Percentiles rank a stretch among this genome's conserved stretches.
phyloP scores from a whole-genome alignment of 2,888 invertebrate genomes.

The Entomobrya proxima region DNA sequence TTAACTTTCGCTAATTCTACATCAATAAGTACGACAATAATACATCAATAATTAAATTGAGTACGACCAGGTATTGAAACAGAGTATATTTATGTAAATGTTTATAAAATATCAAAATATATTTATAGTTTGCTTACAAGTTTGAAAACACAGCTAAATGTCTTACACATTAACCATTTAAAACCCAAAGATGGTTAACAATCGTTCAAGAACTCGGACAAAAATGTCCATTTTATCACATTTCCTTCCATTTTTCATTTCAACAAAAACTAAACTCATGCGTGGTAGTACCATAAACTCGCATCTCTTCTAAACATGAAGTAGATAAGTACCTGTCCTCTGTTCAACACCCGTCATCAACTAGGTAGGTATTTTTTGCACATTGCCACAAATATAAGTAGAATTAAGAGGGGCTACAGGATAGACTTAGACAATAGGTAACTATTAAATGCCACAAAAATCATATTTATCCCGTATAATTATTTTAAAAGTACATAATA shows the following conservation, averaged over 20 bases:
- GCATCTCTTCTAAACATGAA: neutral
- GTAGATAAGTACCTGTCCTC: too few species aligned
- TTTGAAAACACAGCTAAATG: too few species aligned
- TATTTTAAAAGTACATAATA: neutral
- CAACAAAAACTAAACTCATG: conserved; percentile 12
- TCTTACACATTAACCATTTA: too few species aligned
- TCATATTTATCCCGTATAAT: neutral
- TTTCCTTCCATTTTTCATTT: conserved; percentile 31
- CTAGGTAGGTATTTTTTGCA: too few species aligned
- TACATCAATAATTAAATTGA: neutral
- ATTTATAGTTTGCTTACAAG: neutral
- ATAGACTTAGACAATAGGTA: neutral
- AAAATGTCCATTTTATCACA: conserved; percentile 21
- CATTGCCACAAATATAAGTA: neutral
- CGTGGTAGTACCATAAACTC: neutral
- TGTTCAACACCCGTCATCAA: too few species aligned
- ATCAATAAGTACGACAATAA: too few species aligned
- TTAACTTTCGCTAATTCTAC: neutral
- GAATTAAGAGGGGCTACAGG: neutral
- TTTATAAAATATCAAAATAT: neutral
- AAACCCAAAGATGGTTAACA: too few species aligned
- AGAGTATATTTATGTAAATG: neutral
- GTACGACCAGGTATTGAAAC: neutral
- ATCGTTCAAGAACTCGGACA: neutral
- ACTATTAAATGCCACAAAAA: neutral